phyloP scores from a whole-genome alignment of 1,140 invertebrate genomes.

The Scylla paramamosain region DNA sequence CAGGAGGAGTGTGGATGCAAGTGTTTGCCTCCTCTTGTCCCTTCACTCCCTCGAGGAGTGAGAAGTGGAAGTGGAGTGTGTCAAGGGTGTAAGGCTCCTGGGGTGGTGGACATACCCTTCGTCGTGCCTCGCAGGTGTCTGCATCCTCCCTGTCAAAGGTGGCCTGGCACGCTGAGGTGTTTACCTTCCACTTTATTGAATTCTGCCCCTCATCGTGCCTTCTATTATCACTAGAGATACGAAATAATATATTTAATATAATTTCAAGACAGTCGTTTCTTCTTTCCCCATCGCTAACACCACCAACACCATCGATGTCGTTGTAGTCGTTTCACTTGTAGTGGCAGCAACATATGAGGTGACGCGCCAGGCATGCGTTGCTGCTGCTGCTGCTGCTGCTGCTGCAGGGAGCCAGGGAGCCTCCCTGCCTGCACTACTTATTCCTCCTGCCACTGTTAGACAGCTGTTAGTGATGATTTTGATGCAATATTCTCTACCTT shows the following conservation, averaged over 20 bases:
- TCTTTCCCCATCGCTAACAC: background rate
- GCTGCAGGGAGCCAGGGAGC: too few relatives aligned
- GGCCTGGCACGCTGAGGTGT: background rate
- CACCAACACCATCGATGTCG: background rate
- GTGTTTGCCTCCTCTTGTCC: background rate
- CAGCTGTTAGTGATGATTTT: background rate
- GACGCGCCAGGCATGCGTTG: too few relatives aligned
- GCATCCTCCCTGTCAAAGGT: background rate
- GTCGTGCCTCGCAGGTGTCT: too few relatives aligned
- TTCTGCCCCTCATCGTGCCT: background rate
- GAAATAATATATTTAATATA: background rate
- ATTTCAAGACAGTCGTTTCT: background rate
- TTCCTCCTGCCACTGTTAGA: background rate
- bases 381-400: too few relatives aligned
- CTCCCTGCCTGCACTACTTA: background rate
- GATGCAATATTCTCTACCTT: background rate
- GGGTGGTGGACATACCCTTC: too few relatives aligned
- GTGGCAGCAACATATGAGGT: background rate
- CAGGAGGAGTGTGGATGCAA: background rate
- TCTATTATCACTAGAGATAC: background rate
- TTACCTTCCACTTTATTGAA: background rate
- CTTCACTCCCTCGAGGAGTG: background rate
- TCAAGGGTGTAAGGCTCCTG: background rate
- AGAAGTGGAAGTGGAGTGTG: background rate
- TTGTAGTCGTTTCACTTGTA: background rate